A percentile compares a stretch with the other conserved stretches of the same genome.
Conservation (phyloP, 2,888 invertebrate species). For the Emmelina monodactyla region DNA sequence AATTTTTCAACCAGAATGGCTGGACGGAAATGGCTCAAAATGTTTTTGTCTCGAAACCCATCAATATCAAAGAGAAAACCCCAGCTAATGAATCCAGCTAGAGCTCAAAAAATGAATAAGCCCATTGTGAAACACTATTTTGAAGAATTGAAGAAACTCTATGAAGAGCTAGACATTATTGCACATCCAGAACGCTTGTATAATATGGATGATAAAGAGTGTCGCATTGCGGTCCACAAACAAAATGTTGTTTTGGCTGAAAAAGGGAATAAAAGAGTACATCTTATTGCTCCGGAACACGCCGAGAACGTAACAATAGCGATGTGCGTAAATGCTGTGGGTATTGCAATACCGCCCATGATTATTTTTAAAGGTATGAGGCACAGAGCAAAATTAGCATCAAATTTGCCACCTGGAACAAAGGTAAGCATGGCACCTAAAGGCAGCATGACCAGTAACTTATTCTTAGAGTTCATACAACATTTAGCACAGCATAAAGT, state of each 20-base stretch:
- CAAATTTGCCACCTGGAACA: conserved; percentile 14
- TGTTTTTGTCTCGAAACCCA: conserved; percentile 9
- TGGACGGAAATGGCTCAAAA: conserved; percentile 7
- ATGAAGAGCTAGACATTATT: conserved; percentile 16
- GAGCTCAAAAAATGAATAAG: conserved; percentile 17
- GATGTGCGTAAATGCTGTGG: conserved; percentile 14
- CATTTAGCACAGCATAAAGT: conserved; percentile 8
- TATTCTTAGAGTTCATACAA: conserved; percentile 13
- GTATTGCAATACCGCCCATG: conserved; percentile 14
- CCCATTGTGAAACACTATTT: conserved; percentile 15
- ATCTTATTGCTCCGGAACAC: conserved; percentile 14
- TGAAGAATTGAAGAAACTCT: conserved; percentile 14
- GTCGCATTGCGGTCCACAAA: conserved; percentile 16
- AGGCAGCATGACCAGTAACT: conserved; percentile 3
- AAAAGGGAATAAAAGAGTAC: conserved; percentile 12
- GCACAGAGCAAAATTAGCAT: conserved; percentile 10
- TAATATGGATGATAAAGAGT: conserved; percentile 15
- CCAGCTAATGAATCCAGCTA: conserved; percentile 16
- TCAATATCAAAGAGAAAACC: conserved; percentile 11
- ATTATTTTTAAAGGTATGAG: conserved; percentile 13
- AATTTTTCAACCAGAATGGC: no score
- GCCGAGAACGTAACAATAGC: conserved; percentile 15
- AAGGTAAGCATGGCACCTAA: conserved; percentile 11
- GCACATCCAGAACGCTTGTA: conserved; percentile 16
- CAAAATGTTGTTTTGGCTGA: conserved; percentile 13